Conservation (phyloP, 2,888 invertebrate species). For the Polymixis flavicincta region DNA sequence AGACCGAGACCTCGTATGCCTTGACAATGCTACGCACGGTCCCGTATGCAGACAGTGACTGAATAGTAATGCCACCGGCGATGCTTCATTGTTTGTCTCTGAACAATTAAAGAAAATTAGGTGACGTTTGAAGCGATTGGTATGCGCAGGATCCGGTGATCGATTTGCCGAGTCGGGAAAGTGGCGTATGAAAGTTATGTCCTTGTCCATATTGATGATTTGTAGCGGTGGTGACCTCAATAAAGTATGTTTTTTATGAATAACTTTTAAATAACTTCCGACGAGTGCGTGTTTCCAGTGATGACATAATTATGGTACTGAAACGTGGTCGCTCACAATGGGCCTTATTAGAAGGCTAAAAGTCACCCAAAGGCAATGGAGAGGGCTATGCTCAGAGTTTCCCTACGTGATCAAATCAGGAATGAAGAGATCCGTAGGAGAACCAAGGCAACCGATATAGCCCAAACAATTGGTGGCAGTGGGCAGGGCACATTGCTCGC, state of each 20-base stretch:
- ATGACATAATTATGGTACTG: too few relatives aligned
- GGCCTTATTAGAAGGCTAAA: too few relatives aligned
- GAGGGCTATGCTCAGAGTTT: too few relatives aligned
- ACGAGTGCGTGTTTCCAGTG: too few relatives aligned
- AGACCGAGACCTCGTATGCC: constrained; percentile 72
- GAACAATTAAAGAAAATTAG: constrained; percentile 81
- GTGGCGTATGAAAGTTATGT: constrained; percentile 69
- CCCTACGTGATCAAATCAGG: too few relatives aligned
- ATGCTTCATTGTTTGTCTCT: constrained; percentile 71
- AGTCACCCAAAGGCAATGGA: too few relatives aligned
- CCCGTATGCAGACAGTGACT: constrained; percentile 69
- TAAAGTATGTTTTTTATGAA: background rate
- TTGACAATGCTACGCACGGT: constrained; percentile 79
- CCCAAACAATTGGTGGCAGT: too few relatives aligned
- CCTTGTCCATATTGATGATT: constrained; percentile 43
- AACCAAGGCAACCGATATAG: too few relatives aligned
- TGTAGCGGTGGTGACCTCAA: constrained; percentile 38
- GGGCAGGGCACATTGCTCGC: too few relatives aligned
- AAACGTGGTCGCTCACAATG: too few relatives aligned
- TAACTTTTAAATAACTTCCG: constrained; percentile 7
- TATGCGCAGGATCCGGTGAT: constrained; percentile 70
- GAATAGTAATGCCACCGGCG: constrained; percentile 81
- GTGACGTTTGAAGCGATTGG: constrained; percentile 68
- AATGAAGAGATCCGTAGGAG: too few relatives aligned
- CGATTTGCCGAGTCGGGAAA: constrained; percentile 70